phyloP scores from a whole-genome alignment of 1,140 invertebrate genomes.

The Hypsibius dujardini region DNA sequence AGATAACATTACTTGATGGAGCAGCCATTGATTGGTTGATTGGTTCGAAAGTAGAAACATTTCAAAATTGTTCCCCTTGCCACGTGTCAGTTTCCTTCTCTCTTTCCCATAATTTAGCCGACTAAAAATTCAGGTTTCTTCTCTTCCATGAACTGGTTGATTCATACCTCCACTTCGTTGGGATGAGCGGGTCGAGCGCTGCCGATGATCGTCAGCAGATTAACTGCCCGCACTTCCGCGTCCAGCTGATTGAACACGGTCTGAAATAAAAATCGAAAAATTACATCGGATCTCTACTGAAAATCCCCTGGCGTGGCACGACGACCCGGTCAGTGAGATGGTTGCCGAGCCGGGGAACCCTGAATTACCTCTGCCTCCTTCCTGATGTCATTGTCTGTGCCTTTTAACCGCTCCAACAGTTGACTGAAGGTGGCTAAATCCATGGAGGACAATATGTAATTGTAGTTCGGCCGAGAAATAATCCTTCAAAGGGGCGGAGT shows the following conservation, averaged over 20 bases:
- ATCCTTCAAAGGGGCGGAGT: too few species aligned
- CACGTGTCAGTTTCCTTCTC: too few species aligned
- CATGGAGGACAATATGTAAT: neutral
- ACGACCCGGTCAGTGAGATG: too few species aligned
- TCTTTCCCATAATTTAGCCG: too few species aligned
- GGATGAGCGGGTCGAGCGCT: neutral
- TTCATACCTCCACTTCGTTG: neutral
- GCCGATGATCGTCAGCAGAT: neutral
- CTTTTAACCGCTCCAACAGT: neutral
- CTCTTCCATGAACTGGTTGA: too few species aligned
- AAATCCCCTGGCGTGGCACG: too few species aligned
- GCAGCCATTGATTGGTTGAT: neutral
- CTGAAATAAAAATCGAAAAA: neutral
- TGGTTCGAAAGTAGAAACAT: neutral
- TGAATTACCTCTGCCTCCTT: neutral
- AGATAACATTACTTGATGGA: neutral
- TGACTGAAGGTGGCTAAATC: neutral
- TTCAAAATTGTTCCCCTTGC: too few species aligned
- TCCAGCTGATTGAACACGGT: neutral
- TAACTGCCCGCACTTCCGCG: neutral
- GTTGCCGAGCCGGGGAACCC: too few species aligned
- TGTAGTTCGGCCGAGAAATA: too few species aligned
- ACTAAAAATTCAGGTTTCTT: neutral
- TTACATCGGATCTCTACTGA: too few species aligned
- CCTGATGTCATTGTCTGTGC: neutral